phyloP scores from a whole-genome alignment of 2,888 invertebrate genomes.

The Dilophus febrilis region DNA sequence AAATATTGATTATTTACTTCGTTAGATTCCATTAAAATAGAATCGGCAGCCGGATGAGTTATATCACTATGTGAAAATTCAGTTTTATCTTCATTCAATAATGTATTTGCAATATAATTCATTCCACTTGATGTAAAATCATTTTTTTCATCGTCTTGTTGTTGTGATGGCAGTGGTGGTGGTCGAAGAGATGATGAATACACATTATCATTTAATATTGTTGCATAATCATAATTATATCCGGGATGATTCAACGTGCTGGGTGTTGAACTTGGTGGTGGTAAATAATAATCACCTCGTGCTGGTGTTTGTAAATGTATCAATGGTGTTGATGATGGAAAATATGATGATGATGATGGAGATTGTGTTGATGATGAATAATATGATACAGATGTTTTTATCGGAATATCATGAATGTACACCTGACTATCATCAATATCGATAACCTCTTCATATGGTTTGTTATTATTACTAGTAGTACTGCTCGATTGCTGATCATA shows the following conservation, averaged over 20 bases:
- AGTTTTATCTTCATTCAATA: conserved; percentile 32
- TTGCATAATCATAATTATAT: conserved; percentile 6
- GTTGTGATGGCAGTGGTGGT: neutral
- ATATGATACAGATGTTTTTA: conserved; percentile 22
- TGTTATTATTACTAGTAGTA: neutral
- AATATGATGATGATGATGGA: neutral
- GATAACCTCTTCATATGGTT: neutral
- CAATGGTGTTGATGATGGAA: neutral
- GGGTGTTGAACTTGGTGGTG: conserved; percentile 1
- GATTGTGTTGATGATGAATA: neutral
- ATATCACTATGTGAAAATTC: conserved; percentile 39
- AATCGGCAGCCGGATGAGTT: conserved; percentile 42
- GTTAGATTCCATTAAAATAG: conserved; percentile 42
- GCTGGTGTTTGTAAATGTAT: conserved; percentile 1
- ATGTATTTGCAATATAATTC: conserved; percentile 36
- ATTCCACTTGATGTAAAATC: conserved; percentile 40
- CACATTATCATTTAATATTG: neutral
- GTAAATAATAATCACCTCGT: conserved; percentile 5
- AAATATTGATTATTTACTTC: conserved; percentile 29
- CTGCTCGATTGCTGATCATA: conserved; percentile 5
- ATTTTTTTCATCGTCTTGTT: conserved; percentile 10
- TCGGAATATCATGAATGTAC: conserved; percentile 21
- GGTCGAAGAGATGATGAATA: too few species aligned
- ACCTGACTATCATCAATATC: conserved; percentile 11
- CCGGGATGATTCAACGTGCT: neutral